These are phyloP conservation scores for Drosophila anomelani DNA, from an alignment of 2,888 invertebrate genomes.

Conservation along the genomic window DNA sequence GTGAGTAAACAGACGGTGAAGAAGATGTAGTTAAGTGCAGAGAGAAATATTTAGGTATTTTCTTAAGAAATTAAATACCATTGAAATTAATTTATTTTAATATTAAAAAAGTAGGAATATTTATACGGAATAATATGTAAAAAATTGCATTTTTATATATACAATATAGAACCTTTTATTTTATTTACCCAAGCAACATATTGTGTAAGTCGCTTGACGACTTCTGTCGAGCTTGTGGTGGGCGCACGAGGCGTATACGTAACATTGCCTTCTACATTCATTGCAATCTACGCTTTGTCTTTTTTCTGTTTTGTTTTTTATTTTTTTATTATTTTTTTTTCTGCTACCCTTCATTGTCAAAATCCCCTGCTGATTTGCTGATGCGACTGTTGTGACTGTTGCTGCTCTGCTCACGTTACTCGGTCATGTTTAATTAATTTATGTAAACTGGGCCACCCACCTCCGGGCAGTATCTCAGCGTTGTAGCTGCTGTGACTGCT, in stretches of 20 bases:
- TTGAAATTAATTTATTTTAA: background rate
- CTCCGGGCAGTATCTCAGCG: constrained; percentile 13
- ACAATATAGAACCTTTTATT: background rate
- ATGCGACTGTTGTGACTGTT: constrained; percentile 13
- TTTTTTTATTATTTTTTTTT: background rate
- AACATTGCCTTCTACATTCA: constrained; percentile 36
- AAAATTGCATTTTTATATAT: background rate
- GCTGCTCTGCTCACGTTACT: constrained; percentile 60
- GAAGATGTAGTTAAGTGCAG: constrained; percentile 1
- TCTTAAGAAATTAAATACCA: no score
- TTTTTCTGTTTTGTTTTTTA: background rate
- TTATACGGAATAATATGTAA: background rate
- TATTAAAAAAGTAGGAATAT: no score
- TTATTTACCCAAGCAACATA: background rate
- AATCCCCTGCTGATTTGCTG: constrained; percentile 28
- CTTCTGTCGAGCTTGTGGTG: background rate
- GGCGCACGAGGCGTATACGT: constrained; percentile 56
- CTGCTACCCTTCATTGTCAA: constrained; percentile 18
- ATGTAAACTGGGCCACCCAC: constrained; percentile 58
- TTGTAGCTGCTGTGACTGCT: background rate
- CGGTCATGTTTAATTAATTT: constrained; percentile 71
- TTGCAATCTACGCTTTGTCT: constrained; percentile 23
- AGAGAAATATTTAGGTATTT: background rate
- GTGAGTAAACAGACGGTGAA: constrained; percentile 49
- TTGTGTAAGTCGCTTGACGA: background rate